These are phyloP conservation scores for Chrysomela aeneicollis DNA, from an alignment of 2,888 invertebrate species.

Conservation along the genomic window DNA sequence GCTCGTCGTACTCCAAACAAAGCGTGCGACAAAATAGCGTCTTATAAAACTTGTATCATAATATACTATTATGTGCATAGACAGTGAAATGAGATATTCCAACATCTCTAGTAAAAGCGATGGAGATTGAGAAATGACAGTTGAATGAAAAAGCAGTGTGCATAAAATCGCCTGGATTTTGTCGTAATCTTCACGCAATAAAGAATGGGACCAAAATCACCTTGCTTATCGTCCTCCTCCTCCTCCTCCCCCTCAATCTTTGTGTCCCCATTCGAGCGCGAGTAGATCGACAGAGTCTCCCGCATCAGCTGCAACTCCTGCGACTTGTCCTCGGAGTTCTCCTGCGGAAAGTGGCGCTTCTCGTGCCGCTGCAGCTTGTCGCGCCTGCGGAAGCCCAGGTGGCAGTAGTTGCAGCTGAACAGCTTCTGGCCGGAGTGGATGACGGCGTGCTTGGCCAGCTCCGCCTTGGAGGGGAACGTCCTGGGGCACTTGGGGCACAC, in stretches of 20 bases:
- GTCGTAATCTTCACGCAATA: too few species aligned
- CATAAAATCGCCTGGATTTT: too few species aligned
- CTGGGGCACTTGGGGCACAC: conserved; percentile 77
- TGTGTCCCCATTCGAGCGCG: conserved; percentile 23
- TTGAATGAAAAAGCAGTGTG: too few species aligned
- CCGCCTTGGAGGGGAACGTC: conserved; percentile 74
- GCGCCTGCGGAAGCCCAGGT: conserved; percentile 71
- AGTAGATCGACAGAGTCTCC: conserved; percentile 50
- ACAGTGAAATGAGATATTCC: too few species aligned
- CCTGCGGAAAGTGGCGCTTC: conserved; percentile 66
- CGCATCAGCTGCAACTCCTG: conserved; percentile 54
- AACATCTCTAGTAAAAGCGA: too few species aligned
- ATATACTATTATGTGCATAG: too few species aligned
- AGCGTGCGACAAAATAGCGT: too few species aligned
- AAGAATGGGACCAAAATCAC: too few species aligned
- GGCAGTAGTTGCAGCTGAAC: conserved; percentile 72
- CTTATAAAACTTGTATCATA: too few species aligned
- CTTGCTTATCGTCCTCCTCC: conserved; percentile 39
- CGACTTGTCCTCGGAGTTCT: conserved; percentile 53
- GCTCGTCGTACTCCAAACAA: too few species aligned
- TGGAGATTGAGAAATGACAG: too few species aligned
- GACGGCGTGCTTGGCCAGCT: conserved; percentile 72
- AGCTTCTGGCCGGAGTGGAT: conserved; percentile 74
- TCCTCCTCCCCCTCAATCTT: conserved; percentile 37
- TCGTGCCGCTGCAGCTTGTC: conserved; percentile 76